Base-by-base conservation (phyloP, 2,888 invertebrate genomes). In the Cosmopolites sordidus region DNA sequence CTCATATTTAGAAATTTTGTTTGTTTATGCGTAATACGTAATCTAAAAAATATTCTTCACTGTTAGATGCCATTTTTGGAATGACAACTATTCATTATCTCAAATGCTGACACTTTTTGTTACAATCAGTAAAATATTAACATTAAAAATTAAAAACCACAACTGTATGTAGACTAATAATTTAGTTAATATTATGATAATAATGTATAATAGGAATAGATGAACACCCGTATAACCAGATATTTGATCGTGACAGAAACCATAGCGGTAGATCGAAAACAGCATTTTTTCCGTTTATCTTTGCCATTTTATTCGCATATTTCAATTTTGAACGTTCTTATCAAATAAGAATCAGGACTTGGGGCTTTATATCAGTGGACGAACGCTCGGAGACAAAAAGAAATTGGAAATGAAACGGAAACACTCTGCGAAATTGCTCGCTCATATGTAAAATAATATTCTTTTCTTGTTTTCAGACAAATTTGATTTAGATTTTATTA, bases 361-460 rank as follows among this genome's bases (percentile, higher is more conserved):
- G 48, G 51, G 52, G 41, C 49, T 61, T 60, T 56, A 60, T 59
- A 44, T 39, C 56, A 51, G 51, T 58, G 58, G 59, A 61, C 56
- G 52, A 49, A 56, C 51, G 49, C 30, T 15, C 29, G 29, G 42
- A 43, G 45, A 48, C 48, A 54, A 54, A 45, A 54, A 29, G 44
- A 54, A 54, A 54, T 48, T 54, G 54, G 48, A 50, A 55, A 55
- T 55, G 49, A 55, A 48, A 58, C 45, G 51, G 52, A 54, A 54
- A 52, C 54, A 55, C 58, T 58, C 39, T 50, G 18, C 45, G 39
- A 50, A 43, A 51, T 51, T 50, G 55, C 51, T 50, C 17, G 17
- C 40, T 16, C 15, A 40, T 40, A 40, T 40, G 40, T 40, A 40
- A 40, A 40, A 40, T 40, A 40, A 40, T 40, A 40, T 40, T 16